Evolutionary conservation across 2,797 vertebrate species (phyloP), one percentile per base, ranked within the genome.

Genomic region (Moxostoma hubbsi): DNA sequence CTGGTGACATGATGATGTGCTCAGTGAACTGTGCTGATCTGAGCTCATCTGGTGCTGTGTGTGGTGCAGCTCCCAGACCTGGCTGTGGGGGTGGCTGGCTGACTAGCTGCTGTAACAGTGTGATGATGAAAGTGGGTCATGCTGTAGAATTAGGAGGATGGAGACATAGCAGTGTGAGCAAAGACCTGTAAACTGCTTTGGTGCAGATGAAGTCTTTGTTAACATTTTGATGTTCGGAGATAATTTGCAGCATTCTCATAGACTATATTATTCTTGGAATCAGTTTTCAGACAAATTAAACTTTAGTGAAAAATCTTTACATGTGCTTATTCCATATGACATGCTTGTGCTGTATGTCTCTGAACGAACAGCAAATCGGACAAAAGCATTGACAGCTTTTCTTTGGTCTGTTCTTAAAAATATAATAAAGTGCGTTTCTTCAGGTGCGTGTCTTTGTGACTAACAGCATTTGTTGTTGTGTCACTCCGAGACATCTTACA

Each of bases 111-210:
- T 82, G 85, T 77, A 79, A 86, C 82, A 89, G 81, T 82, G 36
- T 36, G 36, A 78, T 66, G 49, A 77, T 78, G 84, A 91, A 93
- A 93, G 81, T 93, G 92, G 93, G 93, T 94, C 93, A 93, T 85
- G 81, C 87, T 85, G 83, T 85, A 83, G 89, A 85, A 88, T 90
- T 83, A 88, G 47, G 62, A 73, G 85, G 86, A 87, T 86, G 86
- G 88, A 87, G 86, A 83, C 82, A 86, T 88, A 82, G 88, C 89
- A 84, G 75, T 86, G 86, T 85, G 85, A 87, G 88, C 87, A 88
- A 87, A 82, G 85, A 88, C 88, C 85, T 83, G 84, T 86, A 89
- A 91, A 90, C 13, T 7, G 87, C 87, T 90, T 89, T 90, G 77
- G 70, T 86, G 73, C 77, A 79, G 77, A 78, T 77, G 82, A 83